A percentile compares a stretch with the other conserved stretches of the same genome.
Evolutionary conservation across 2,888 invertebrate species (phyloP).

Genomic region (Gasteruption jaculator): DNA sequence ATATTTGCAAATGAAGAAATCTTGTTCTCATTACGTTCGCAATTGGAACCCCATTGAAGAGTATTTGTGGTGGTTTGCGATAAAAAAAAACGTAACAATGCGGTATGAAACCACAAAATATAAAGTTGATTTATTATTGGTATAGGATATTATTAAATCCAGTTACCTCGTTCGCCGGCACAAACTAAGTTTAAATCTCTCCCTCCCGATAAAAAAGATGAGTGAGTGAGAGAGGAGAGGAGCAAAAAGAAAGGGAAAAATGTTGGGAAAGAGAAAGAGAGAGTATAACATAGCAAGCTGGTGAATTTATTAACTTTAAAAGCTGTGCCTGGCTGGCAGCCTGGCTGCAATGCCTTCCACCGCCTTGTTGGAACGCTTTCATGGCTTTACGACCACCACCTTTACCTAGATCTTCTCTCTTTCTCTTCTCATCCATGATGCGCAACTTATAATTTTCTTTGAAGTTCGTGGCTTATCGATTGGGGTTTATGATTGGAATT

Average conservation of each 20-base stretch:
- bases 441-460: constrained; percentile 43
- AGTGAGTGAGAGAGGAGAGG: constrained; percentile 13
- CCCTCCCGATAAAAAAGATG: constrained; percentile 23
- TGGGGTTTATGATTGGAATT: constrained; percentile 38
- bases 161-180: constrained; percentile 38
- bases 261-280: constrained; percentile 5
- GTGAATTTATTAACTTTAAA: constrained; percentile 47
- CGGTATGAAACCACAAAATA: constrained; percentile 33
- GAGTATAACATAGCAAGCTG: constrained; percentile 22
- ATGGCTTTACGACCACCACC: constrained; percentile 29
- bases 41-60: too few species aligned
- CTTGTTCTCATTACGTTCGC: too few species aligned
- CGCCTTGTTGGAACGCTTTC: constrained; percentile 35
- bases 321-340: too few species aligned
- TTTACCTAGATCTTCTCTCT: constrained; percentile 8
- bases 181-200: constrained; percentile 40
- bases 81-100: too few species aligned
- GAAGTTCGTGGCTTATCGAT: constrained; percentile 38
- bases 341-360: constrained; percentile 31
- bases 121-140: constrained; percentile 44
- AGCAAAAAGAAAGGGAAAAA: constrained; percentile 13
- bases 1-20: too few species aligned
- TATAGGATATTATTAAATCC: constrained; percentile 44
- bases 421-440: constrained; percentile 22
- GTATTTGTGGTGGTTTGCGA: too few species aligned